Percentiles rank a stretch among this genome's conserved stretches.
phyloP scores from a whole-genome alignment of 1,140 invertebrate species.

The Streblospio benedicti region DNA sequence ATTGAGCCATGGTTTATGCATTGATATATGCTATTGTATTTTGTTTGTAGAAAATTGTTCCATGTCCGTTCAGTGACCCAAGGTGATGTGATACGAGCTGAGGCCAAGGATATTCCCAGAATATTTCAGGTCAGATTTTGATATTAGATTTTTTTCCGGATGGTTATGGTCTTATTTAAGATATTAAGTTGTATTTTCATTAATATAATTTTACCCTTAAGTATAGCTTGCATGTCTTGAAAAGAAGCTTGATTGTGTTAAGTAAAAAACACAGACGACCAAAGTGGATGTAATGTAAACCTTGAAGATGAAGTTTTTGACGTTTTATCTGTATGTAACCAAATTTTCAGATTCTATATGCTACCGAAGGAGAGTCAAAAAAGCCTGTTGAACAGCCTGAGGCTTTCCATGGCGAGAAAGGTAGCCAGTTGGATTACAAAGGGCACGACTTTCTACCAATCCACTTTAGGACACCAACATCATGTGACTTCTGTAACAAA shows the following conservation, averaged over 20 bases:
- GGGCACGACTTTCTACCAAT: constrained; percentile 94
- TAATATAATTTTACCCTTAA: neutral
- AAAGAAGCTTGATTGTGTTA: too few relatives aligned
- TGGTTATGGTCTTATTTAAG: neutral
- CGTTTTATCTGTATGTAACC: too few relatives aligned
- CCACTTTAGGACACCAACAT: constrained; percentile 94
- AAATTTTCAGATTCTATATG: constrained; percentile 44
- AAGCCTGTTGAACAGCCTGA: constrained; percentile 25
- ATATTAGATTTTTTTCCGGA: neutral
- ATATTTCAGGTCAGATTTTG: constrained; percentile 77
- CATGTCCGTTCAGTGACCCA: constrained; percentile 96
- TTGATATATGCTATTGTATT: constrained; percentile 8
- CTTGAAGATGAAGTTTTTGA: too few relatives aligned
- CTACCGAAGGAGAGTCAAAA: constrained; percentile 43
- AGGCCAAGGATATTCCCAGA: constrained; percentile 96
- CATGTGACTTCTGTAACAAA: constrained; percentile 93
- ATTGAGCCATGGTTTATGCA: neutral
- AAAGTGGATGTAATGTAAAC: too few relatives aligned
- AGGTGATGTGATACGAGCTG: constrained; percentile 94
- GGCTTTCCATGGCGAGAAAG: constrained; percentile 55
- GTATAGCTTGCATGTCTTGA: too few relatives aligned
- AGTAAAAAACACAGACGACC: too few relatives aligned
- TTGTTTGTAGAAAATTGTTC: constrained; percentile 81
- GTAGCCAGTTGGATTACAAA: constrained; percentile 74
- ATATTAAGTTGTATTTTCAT: neutral